Evolutionary conservation across 2,888 invertebrate genomes (phyloP).

Genomic region (Tinea semifulvella): DNA sequence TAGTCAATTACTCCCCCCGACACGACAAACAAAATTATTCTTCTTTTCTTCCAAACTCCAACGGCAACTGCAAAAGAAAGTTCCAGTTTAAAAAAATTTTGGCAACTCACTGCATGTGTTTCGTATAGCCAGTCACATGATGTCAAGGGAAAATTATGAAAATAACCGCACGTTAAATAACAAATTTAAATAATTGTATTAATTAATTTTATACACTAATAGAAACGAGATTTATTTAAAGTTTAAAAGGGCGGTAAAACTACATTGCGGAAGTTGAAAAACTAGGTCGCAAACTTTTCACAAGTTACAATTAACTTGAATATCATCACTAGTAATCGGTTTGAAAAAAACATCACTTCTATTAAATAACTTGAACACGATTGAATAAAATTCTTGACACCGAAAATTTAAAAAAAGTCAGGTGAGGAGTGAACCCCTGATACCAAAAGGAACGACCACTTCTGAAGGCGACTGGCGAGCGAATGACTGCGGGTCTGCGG

Average conservation of each 20-base stretch:
- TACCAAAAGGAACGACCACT: slow-evolving; percentile 30
- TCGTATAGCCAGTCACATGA: slow-evolving; percentile 16
- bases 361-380: slow-evolving; percentile 7
- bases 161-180: slow-evolving; percentile 7
- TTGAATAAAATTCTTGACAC: slow-evolving; percentile 1
- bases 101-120: slow-evolving; percentile 26
- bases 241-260: slow-evolving; percentile 37
- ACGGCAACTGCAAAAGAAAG: slow-evolving; percentile 32
- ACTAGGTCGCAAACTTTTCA: slow-evolving; percentile 29
- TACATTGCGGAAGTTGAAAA: slow-evolving; percentile 56
- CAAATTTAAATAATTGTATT: too few relatives aligned
- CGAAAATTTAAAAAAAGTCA: neutral
- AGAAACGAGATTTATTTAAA: neutral
- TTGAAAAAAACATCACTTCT: slow-evolving; percentile 3
- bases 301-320: neutral
- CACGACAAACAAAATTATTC: slow-evolving; percentile 38
- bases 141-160: slow-evolving; percentile 33
- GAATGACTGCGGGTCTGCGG: slow-evolving; percentile 38
- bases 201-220: neutral
- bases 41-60: slow-evolving; percentile 16
- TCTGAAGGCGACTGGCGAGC: slow-evolving; percentile 46
- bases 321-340: neutral
- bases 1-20: slow-evolving; percentile 75
- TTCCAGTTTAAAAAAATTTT: slow-evolving; percentile 21
- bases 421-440: neutral